Base-by-base conservation (phyloP, 2,797 vertebrate species). In the Trematomus bernacchii region DNA sequence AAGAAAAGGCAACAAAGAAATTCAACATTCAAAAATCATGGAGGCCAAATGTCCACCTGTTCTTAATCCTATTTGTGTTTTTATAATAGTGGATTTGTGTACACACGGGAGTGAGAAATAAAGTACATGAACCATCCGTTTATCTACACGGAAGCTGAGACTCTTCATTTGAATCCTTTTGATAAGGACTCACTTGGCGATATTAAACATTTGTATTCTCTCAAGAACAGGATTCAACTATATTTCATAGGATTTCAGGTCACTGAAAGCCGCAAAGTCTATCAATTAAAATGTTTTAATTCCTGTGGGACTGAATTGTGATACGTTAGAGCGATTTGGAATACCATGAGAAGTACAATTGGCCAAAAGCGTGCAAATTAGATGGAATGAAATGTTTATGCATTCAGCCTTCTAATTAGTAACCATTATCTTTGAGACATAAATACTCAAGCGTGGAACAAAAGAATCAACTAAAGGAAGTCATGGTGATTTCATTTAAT, bases 1-100 rank as follows among this genome's bases (percentile, higher is more conserved):
- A n/a, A 50, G n/a, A 52, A 74, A 82, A 83, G 76, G 71, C 65
- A 77, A 71, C 48, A 74, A 72, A 50, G 53, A 65, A 55, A 47
- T 1, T 9, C 1, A 77, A 73, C 50, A 67, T 73, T 81, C 60
- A 65, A 23, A 80, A 21, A 75, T 58, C 69, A 60, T 13, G n/a
- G 19, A 66, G 55, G 3, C 11, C 18, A 75, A n/a, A 62, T 52
- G 1, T 61, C 13, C 19, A 43, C 57, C 30, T 48, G 64, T 12
- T 54, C 10, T 16, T n/a, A 52, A 9, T 61, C 40, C 18, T 7
- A 53, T 40, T 58, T 10, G 16, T 37, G 40, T 33, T 21, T 33
- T 55, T 1, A 27, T 18, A 47, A 19, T 2, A 6, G 3, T 52
- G 30, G 7, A 19, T 73, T 54, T 27, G 10, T 27, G 23, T 9